Conservation (phyloP, 2,888 invertebrate genomes). For the Dynastes grantii region DNA sequence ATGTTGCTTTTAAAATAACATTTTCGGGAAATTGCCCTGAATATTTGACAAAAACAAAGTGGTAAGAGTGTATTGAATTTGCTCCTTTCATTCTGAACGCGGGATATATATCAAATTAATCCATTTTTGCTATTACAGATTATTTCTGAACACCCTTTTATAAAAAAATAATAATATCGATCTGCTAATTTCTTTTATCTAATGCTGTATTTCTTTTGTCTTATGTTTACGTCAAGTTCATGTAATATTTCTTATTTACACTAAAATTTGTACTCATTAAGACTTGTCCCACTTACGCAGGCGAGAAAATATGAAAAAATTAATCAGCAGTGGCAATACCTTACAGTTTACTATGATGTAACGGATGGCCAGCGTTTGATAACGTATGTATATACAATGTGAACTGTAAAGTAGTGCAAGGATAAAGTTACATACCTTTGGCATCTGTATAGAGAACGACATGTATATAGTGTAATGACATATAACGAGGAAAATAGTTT, state of each 20-base stretch:
- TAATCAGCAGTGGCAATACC: background rate
- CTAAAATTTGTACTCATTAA: constrained; percentile 42
- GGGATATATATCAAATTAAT: no score
- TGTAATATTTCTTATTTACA: constrained; percentile 23
- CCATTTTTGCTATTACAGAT: no score
- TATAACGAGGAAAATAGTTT: no score
- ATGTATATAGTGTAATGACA: background rate
- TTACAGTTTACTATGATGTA: constrained; percentile 7
- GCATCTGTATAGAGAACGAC: background rate
- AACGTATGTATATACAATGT: background rate
- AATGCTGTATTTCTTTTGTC: background rate
- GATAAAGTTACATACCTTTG: background rate
- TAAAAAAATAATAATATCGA: no score
- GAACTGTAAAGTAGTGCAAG: constrained; percentile 10
- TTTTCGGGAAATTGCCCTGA: no score
- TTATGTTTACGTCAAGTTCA: background rate
- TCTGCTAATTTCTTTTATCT: background rate
- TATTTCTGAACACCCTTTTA: no score
- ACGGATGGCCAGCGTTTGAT: background rate
- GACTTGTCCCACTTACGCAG: constrained; percentile 10
- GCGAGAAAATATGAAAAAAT: constrained; percentile 15
- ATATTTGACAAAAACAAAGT: no score
- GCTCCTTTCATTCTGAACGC: no score
- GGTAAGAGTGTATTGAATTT: no score
- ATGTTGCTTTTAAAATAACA: no score